These are phyloP conservation scores for Ceratoteleas bidentatus DNA, from an alignment of 1,140 invertebrate species.

Conservation along the genomic window DNA sequence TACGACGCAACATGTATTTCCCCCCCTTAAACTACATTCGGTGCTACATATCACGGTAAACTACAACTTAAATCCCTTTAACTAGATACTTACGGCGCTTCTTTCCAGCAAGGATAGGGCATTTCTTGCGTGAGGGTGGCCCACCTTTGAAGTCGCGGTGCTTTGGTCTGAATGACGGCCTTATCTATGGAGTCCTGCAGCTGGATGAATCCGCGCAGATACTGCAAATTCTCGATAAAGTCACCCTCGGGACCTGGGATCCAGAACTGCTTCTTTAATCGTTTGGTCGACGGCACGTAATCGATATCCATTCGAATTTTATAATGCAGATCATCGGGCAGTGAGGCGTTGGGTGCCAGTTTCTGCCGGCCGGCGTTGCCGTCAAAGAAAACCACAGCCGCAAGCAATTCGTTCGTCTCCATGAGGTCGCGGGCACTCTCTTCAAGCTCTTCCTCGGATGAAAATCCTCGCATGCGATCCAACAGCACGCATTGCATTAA, in stretches of 20 bases:
- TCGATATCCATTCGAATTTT: constrained; percentile 87
- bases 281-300: constrained; percentile 84
- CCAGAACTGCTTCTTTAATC: constrained; percentile 84
- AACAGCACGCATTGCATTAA: constrained; percentile 84
- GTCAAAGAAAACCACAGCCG: constrained; percentile 81
- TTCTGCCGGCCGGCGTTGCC: constrained; percentile 69
- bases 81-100: constrained; percentile 82
- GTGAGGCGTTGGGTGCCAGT: constrained; percentile 61
- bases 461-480: constrained; percentile 82
- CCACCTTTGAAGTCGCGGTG: constrained; percentile 77
- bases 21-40: too few relatives aligned
- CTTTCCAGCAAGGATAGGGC: constrained; percentile 85
- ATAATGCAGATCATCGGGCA: constrained; percentile 81
- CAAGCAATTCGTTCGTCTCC: constrained; percentile 82
- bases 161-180: constrained; percentile 82
- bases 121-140: constrained; percentile 85
- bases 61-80: background rate
- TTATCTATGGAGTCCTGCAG: constrained; percentile 85
- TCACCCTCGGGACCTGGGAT: constrained; percentile 84
- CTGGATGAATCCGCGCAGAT: constrained; percentile 86
- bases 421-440: constrained; percentile 81
- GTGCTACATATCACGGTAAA: too few relatives aligned
- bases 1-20: too few relatives aligned
- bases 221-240: constrained; percentile 85
- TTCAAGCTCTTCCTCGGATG: constrained; percentile 80